Conservation (phyloP, 1,140 invertebrate species). For the Dreissena rostriformis region DNA sequence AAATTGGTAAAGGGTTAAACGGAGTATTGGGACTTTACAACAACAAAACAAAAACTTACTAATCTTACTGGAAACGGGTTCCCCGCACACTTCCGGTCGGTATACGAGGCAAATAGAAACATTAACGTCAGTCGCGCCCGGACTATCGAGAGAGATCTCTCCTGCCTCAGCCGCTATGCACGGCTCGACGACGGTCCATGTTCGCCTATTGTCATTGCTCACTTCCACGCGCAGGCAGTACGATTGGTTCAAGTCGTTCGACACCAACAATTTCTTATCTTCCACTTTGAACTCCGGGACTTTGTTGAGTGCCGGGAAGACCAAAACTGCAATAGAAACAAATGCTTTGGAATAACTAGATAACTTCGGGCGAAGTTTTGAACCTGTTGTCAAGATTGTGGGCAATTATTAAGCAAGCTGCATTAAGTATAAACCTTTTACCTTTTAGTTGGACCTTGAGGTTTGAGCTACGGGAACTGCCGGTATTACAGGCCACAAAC, state of each 20-base stretch:
- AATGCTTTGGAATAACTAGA: too few relatives aligned
- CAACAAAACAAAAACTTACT: constrained; percentile 52
- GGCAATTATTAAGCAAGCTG: too few relatives aligned
- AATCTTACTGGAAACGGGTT: constrained; percentile 57
- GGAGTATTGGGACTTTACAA: too few relatives aligned
- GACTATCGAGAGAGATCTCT: constrained; percentile 35
- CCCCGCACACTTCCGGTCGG: constrained; percentile 67
- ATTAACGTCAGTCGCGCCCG: constrained; percentile 62
- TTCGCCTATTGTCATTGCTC: constrained; percentile 25
- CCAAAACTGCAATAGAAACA: constrained; percentile 45
- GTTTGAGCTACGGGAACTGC: too few relatives aligned
- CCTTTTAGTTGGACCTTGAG: too few relatives aligned
- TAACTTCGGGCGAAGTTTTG: too few relatives aligned
- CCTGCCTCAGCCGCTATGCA: constrained; percentile 57
- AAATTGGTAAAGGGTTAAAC: too few relatives aligned
- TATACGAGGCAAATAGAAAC: constrained; percentile 68
- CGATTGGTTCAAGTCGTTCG: constrained; percentile 21
- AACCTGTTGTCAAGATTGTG: too few relatives aligned
- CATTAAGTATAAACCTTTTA: too few relatives aligned
- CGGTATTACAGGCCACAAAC: too few relatives aligned
- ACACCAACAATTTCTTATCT: constrained; percentile 43
- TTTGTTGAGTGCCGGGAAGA: constrained; percentile 53
- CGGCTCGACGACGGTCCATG: constrained; percentile 49
- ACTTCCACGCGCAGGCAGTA: constrained; percentile 63
- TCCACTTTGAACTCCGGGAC: constrained; percentile 48